A percentile compares a stretch with the other conserved stretches of the same genome.
These are phyloP conservation scores for Percina caprodes DNA, from an alignment of 2,113 vertebrate genomes.

Conservation along the genomic window DNA sequence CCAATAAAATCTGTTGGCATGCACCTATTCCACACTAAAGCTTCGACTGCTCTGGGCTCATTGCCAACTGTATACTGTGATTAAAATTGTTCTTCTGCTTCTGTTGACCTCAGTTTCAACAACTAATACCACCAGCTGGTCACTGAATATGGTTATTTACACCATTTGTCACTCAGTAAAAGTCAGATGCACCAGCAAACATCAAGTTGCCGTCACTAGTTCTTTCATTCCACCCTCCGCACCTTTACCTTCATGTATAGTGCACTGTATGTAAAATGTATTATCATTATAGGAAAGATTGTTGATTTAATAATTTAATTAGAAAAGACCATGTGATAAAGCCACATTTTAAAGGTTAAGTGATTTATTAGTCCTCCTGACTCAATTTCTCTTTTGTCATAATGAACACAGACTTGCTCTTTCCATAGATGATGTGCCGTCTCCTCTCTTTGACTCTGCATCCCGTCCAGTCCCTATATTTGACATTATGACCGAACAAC, in stretches of 20 bases:
- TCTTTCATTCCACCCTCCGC: not conserved
- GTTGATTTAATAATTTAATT: not conserved
- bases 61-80: slow-evolving; percentile 42
- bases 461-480: slow-evolving; percentile 23
- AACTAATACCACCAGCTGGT: slow-evolving; percentile 58
- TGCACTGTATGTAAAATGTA: not conserved
- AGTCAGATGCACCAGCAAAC: slow-evolving; percentile 26
- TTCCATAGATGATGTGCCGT: not conserved
- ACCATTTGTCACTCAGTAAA: slow-evolving; percentile 34
- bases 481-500: slow-evolving; percentile 60
- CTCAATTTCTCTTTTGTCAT: not conserved
- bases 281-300: not conserved
- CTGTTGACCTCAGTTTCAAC: slow-evolving; percentile 52
- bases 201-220: not conserved
- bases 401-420: not conserved
- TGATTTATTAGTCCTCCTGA: not conserved
- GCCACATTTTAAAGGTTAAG: no score
- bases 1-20: slow-evolving; percentile 36
- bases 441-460: slow-evolving; percentile 1
- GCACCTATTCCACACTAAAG: slow-evolving; percentile 28
- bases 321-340: not conserved
- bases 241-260: not conserved
- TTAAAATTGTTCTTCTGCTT: slow-evolving; percentile 31
- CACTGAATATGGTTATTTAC: slow-evolving; percentile 48
- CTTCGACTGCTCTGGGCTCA: slow-evolving; percentile 37